phyloP scores from a whole-genome alignment of 2,113 vertebrate genomes.

The Bothrops jararaca region DNA sequence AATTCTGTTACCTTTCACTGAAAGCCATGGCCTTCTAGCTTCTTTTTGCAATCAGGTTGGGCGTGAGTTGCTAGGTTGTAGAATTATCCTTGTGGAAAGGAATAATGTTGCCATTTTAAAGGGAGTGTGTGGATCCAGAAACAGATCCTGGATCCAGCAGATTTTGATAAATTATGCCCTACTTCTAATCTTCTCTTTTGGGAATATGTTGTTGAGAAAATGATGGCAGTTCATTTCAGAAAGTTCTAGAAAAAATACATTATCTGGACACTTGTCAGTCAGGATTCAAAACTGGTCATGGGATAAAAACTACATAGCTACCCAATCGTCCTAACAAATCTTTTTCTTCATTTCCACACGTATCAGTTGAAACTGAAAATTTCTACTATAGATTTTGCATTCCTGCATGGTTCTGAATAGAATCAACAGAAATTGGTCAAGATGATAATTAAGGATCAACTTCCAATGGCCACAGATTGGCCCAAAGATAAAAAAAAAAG shows the following conservation, averaged over 20 bases:
- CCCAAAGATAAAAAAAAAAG: neutral
- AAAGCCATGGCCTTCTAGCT: neutral
- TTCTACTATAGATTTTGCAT: neutral
- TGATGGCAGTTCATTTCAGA: neutral
- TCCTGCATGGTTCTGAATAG: neutral
- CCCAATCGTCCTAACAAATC: neutral
- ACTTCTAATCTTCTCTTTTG: neutral
- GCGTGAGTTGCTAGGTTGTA: neutral
- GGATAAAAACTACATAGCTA: neutral
- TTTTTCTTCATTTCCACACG: neutral
- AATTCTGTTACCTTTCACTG: neutral
- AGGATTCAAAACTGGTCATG: neutral
- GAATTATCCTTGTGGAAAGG: neutral
- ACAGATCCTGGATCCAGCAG: neutral
- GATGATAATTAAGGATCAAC: neutral
- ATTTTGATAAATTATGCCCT: neutral
- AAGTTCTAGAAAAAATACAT: neutral
- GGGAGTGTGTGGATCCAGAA: neutral
- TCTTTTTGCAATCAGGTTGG: neutral
- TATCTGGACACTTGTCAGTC: neutral
- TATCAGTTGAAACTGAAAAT: neutral
- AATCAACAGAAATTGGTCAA: neutral
- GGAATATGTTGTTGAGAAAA: neutral
- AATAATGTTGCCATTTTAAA: neutral
- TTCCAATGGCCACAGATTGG: neutral